Evolutionary conservation across 2,113 vertebrate species (phyloP), one percentile per base, ranked within the genome.

Genomic region (Forbesichthys papilliferus): DNA sequence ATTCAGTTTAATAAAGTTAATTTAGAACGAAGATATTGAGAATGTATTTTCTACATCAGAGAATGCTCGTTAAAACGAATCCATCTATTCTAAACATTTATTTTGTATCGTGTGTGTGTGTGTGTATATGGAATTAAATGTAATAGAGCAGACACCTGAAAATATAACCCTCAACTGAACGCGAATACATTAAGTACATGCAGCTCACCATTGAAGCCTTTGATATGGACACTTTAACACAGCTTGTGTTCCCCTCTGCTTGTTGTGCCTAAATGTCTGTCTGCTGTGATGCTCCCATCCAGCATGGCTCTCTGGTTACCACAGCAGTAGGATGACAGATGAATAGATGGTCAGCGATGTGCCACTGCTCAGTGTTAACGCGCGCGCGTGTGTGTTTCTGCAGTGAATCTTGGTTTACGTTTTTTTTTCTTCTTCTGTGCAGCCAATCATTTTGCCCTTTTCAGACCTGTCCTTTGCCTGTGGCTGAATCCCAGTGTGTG

Each of bases 241-340:
- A 11, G 48, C 66, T 59, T 0, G 79, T 84, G 83, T 87, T 75
- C 68, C 80, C 81, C 80, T 79, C 86, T 87, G 86, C 86, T 87
- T 18, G 77, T 84, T 81, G 75, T 71, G 60, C 73, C 20, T 73
- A 70, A 49, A 27, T 47, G 49, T 16, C 47, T 64, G 18, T 64
- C 16, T 64, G 34, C 81, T 87, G 85, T 85, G 79, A 79, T 54
- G 67, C 78, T 74, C 77, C 81, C 77, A 48, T 33, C 27, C 86
- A 81, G 89, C 89, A 88, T 90, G 87, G 87, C 89, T 77, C 69
- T 80, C 81, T 79, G 73, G 75, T 78, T 78, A 49, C 61, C 47
- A 49, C 55, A 62, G 11, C 10, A 58, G 33, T 33, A 64, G 11
- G 12, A 34, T 42, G n/a, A 42, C 64, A 60, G 49, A 11, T 20